Conservation (phyloP, 1,140 invertebrate species). For the Melitaea cinxia region DNA sequence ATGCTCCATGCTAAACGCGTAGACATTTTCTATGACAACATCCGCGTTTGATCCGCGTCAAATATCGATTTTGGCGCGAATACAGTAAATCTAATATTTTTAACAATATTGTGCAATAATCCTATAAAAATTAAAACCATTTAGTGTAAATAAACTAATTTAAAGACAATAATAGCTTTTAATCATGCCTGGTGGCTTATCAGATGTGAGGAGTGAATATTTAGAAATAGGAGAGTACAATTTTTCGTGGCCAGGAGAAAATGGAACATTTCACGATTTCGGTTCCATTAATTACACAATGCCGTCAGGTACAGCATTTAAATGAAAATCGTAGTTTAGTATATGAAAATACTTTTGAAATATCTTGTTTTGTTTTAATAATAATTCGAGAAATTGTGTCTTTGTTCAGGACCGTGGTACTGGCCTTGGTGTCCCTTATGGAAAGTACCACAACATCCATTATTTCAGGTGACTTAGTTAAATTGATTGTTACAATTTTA, state of each 20-base stretch:
- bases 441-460: conserved; percentile 86
- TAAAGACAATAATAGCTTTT: too few relatives aligned
- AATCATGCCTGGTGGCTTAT: conserved; percentile 63
- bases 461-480: conserved; percentile 78
- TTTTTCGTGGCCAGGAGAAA: conserved; percentile 76
- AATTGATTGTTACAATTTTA: background rate
- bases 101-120: too few relatives aligned
- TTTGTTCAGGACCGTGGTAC: conserved; percentile 82
- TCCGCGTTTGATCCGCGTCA: background rate
- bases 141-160: too few relatives aligned
- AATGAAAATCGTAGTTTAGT: background rate
- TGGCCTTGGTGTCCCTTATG: conserved; percentile 86
- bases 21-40: background rate
- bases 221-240: conserved; percentile 73
- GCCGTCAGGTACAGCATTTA: conserved; percentile 62
- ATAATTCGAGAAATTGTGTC: conserved; percentile 24
- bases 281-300: conserved; percentile 74
- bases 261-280: conserved; percentile 71
- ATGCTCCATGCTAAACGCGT: too few relatives aligned
- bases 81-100: conserved; percentile 30
- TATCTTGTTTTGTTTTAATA: background rate
- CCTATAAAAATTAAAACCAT: too few relatives aligned
- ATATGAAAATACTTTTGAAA: background rate
- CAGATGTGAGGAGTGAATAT: conserved; percentile 59
- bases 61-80: conserved; percentile 77